Evolutionary conservation across 2,888 invertebrate species (phyloP), one percentile per base, ranked within the genome.

Genomic region (Thelaira solivaga): DNA sequence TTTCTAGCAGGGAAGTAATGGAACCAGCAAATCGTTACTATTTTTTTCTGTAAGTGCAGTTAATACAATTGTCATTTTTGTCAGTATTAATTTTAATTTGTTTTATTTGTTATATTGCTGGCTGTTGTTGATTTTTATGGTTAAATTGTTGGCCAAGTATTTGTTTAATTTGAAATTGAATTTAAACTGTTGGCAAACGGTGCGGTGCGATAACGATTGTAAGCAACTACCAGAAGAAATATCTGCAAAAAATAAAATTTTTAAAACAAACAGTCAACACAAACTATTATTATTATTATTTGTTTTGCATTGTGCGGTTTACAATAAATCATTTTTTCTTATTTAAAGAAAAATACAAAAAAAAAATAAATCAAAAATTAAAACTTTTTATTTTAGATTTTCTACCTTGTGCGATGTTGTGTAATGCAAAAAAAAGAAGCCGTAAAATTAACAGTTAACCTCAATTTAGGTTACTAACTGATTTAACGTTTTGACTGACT

Each of bases 401-500:
- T 62, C 22, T 51, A 55, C 22, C 45, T 65, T 29, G 59, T 36
- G n/a, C 45, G 65, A 53, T 64, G 67, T 41, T 47, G 61, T n/a
- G n/a, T 29, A 71, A 74, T 43, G 53, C 24, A 57, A 72, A n/a
- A n/a, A n/a, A n/a, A 71, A 79, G 81, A 82, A 82, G 72, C 82
- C 81, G 77, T 80, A 81, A 81, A 80, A 74, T 74, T 73, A 80
- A 82, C 80, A 78, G 81, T 81, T 82, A 82, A 81, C 81, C 82
- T 81, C 80, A 82, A 82, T 82, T 82, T 82, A 79, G 81, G 77
- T 78, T 80, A 73, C 57, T 65, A 20, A 29, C 36, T 41, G n/a
- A 47, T 22, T 49, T 18, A 31, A 20, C 67, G 55, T 29, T 18
- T 71, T 74, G 11, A 11, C 39, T 59, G 41, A 10, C 26, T 53